Base-by-base conservation (phyloP, 1,140 invertebrate species). In the Lineus longissimus region DNA sequence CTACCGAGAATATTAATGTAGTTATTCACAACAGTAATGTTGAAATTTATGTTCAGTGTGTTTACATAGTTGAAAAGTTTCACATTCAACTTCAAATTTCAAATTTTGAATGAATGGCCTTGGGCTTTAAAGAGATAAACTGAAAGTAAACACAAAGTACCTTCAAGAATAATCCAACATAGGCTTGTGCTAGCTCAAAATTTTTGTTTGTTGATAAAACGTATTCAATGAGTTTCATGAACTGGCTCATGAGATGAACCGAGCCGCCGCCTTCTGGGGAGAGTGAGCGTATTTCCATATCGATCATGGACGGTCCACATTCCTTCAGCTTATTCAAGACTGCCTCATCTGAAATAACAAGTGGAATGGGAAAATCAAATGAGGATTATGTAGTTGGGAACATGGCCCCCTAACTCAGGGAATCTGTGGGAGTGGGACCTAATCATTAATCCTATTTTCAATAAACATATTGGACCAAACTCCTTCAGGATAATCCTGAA, bases 131-230 rank as follows among this genome's bases (percentile, higher is more conserved):
- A n/a, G n/a, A n/a, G n/a, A n/a, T n/a, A n/a, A n/a, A n/a, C n/a
- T n/a, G n/a, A n/a, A n/a, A n/a, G n/a, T n/a, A n/a, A n/a, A n/a
- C n/a, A 43, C 40, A 13, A 6, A 19, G 6, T 68, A 88, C 86
- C 82, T 96, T 95, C 13, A 98, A 77, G 84, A 96, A 97, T 19
- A 97, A 83, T 56, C 87, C 88, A n/a, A 98, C 83, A 84, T 95
- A 97, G 0, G 93, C 88, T 78, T 97, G 91, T 0, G 88, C 87
- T n/a, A 97, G 79, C 84, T 98, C 95, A 83, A 94, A 97, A 82
- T 97, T 87, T 67, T 79, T 87, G 70, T 91, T 92, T 1, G 84
- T 90, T 63, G 86, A 81, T 1, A 97, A 84, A 81, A 91, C 88
- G 60, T 79, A 82, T 43, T 86, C 80, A 7, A 97, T 79, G 77